A percentile compares a stretch with the other conserved stretches of the same genome.
Conservation (phyloP, 2,888 invertebrate genomes). For the Mythimna vitellina region DNA sequence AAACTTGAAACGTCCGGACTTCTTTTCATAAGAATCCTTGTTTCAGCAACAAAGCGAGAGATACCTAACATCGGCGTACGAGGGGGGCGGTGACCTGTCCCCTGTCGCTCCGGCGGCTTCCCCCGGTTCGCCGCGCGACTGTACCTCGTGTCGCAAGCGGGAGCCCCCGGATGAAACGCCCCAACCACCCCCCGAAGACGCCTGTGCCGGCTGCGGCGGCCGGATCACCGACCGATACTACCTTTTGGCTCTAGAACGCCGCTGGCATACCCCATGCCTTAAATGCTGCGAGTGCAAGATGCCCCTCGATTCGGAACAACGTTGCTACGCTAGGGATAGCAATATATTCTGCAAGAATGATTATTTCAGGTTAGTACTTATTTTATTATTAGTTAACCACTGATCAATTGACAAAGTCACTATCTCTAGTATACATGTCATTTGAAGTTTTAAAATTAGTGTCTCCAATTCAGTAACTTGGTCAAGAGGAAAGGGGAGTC, state of each 20-base stretch:
- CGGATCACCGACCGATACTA: slow-evolving; percentile 97
- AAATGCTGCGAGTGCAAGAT: slow-evolving; percentile 97
- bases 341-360: slow-evolving; percentile 99
- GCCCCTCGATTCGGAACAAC: slow-evolving; percentile 96
- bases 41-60: slow-evolving; percentile 94
- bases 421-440: not conserved
- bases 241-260: slow-evolving; percentile 96
- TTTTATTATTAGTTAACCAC: not conserved
- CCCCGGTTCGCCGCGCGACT: slow-evolving; percentile 91
- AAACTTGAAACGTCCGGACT: slow-evolving; percentile 11
- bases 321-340: slow-evolving; percentile 98
- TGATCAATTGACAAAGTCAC: not conserved
- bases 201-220: slow-evolving; percentile 97
- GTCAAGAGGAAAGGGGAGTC: not conserved
- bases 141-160: slow-evolving; percentile 91
- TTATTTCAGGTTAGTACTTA: slow-evolving; percentile 96
- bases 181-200: slow-evolving; percentile 87
- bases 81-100: slow-evolving; percentile 93
- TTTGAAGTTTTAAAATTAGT: not conserved
- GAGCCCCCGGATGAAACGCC: slow-evolving; percentile 88
- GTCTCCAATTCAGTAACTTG: not conserved
- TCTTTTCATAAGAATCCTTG: slow-evolving; percentile 60
- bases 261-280: slow-evolving; percentile 98
- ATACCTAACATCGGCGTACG: slow-evolving; percentile 92
- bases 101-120: slow-evolving; percentile 93